Percentiles rank a stretch among this genome's conserved stretches.
These are phyloP conservation scores for Rhinogobius similis DNA, from an alignment of 2,113 vertebrate genomes.

Conservation along the genomic window DNA sequence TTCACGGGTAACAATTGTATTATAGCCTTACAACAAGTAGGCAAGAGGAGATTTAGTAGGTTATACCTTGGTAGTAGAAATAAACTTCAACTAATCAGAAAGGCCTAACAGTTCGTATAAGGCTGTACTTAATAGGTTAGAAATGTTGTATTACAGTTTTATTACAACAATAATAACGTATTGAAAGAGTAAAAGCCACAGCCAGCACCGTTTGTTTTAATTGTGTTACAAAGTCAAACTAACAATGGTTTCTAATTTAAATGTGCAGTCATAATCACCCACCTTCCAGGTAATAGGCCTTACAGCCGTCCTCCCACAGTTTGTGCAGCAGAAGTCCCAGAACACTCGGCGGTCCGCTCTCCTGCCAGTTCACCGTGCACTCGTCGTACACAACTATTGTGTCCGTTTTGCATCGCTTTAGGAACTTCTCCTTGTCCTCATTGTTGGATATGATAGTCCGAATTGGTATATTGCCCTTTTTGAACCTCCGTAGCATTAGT, in stretches of 20 bases:
- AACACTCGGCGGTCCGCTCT: conserved; percentile 88
- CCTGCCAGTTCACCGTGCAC: conserved; percentile 87
- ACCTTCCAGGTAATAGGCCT: conserved; percentile 94
- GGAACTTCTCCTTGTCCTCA: conserved; percentile 90
- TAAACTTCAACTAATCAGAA: neutral
- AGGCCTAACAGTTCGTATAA: neutral
- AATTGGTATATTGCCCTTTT: conserved; percentile 93
- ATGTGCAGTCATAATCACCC: neutral
- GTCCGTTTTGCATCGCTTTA: conserved; percentile 88
- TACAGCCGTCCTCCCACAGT: conserved; percentile 94
- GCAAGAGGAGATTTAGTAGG: neutral
- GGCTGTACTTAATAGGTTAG: neutral
- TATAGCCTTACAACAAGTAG: neutral
- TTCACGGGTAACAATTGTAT: neutral
- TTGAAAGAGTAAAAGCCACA: neutral
- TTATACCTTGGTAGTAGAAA: neutral
- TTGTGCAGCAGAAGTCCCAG: conserved; percentile 91
- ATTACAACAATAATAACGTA: neutral
- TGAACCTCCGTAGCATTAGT: conserved; percentile 94
- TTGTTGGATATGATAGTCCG: conserved; percentile 90
- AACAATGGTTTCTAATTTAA: neutral
- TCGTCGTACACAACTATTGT: conserved; percentile 96
- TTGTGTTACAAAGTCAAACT: neutral
- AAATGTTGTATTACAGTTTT: neutral
- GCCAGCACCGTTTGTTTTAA: neutral